Evolutionary conservation across 2,113 vertebrate species (phyloP).

Genomic region (Sturnira hondurensis): DNA sequence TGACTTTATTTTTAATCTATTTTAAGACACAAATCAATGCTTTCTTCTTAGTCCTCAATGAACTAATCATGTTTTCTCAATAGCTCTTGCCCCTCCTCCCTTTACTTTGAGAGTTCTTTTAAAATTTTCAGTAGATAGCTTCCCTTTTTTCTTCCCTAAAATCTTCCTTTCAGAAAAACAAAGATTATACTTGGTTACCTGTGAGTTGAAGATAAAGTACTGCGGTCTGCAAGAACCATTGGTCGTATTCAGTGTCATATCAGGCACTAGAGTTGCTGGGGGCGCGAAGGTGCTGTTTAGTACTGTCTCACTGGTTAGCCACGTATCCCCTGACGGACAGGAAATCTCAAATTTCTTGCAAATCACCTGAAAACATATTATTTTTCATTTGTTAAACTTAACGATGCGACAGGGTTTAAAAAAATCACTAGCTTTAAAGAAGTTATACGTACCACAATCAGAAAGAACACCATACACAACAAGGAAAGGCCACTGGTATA

Average conservation of each 20-base stretch:
- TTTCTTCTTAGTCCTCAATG: background rate
- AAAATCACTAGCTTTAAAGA: background rate
- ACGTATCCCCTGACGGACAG: conserved; percentile 82
- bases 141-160: background rate
- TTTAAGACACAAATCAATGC: background rate
- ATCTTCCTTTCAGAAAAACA: background rate
- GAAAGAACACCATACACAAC: conserved; percentile 97
- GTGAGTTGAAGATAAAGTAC: conserved; percentile 94
- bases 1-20: background rate
- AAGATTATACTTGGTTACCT: conserved; percentile 83
- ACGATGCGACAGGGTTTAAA: background rate
- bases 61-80: background rate
- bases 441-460: conserved; percentile 93
- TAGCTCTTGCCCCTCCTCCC: background rate
- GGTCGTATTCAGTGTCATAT: conserved; percentile 69
- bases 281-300: conserved; percentile 80
- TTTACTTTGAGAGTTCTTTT: background rate
- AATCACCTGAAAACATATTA: conserved; percentile 87
- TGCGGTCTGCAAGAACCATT: conserved; percentile 88
- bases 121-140: background rate
- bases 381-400: conserved; percentile 31
- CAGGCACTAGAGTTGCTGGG: background rate
- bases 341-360: conserved; percentile 96
- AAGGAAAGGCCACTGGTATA: conserved; percentile 98
- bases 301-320: conserved; percentile 75